A percentile compares a stretch with the other conserved stretches of the same genome.
phyloP scores from a whole-genome alignment of 2,888 invertebrate genomes.

The Acrobasis repandana region DNA sequence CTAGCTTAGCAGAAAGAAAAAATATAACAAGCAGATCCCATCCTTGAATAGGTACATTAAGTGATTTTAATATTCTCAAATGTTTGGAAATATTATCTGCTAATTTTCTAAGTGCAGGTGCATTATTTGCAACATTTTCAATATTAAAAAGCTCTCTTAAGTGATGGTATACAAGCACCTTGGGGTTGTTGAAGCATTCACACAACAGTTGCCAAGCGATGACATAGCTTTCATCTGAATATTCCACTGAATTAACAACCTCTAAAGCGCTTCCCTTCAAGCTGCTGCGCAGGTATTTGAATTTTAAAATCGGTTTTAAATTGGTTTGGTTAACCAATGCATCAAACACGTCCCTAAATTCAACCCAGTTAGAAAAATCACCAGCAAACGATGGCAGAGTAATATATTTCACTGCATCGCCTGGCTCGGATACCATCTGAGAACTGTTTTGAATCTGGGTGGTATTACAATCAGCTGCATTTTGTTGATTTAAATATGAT shows the following conservation, averaged over 20 bases:
- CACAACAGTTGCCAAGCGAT: no score
- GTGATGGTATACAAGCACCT: constrained; percentile 21
- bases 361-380: no score
- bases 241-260: neutral
- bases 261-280: neutral
- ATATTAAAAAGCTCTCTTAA: constrained; percentile 16
- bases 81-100: constrained; percentile 22
- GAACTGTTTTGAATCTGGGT: no score
- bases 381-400: no score
- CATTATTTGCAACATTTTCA: neutral
- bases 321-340: no score
- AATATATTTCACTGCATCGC: no score
- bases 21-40: constrained; percentile 25
- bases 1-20: constrained; percentile 25
- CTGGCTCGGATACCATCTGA: no score
- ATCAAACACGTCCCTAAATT: no score
- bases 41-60: constrained; percentile 21
- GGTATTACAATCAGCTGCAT: no score
- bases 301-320: constrained; percentile 8
- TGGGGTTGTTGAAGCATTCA: constrained; percentile 11
- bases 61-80: constrained; percentile 25
- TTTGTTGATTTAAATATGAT: no score
- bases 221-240: neutral
- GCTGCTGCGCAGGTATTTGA: constrained; percentile 3
- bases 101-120: constrained; percentile 8